These are phyloP conservation scores for Phania funesta DNA, from an alignment of 2,888 invertebrate species.

Conservation along the genomic window DNA sequence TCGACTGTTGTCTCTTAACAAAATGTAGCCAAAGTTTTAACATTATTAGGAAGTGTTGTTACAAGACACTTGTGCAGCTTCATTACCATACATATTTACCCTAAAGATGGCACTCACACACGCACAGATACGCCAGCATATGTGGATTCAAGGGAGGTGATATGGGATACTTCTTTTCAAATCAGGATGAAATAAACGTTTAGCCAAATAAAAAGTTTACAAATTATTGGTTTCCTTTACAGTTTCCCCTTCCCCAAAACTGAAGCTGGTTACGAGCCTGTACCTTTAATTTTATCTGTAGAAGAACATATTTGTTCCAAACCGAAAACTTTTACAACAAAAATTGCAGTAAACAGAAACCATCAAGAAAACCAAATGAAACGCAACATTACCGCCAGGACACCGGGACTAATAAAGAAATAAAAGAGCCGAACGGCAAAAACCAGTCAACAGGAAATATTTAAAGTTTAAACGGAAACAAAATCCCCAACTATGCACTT, in stretches of 20 bases:
- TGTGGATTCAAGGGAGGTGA: no score
- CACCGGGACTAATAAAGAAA: neutral
- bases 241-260: no score
- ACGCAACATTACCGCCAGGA: neutral
- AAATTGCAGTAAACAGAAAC: neutral
- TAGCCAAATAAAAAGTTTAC: no score
- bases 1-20: conserved; percentile 11
- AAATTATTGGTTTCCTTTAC: no score
- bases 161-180: no score
- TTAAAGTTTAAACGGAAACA: neutral
- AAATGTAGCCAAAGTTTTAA: conserved; percentile 40
- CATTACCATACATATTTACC: conserved; percentile 63
- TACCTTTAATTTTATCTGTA: no score
- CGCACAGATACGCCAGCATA: neutral
- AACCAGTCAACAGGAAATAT: conserved; percentile 15
- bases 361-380: conserved; percentile 38
- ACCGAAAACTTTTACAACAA: conserved; percentile 32
- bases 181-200: no score
- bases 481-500: neutral
- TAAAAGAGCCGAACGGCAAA: neutral
- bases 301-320: no score
- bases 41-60: conserved; percentile 56
- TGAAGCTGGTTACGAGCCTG: no score
- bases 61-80: conserved; percentile 38
- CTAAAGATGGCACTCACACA: neutral